These are phyloP conservation scores for Metridium senile DNA, from an alignment of 92 coral and sea anemone genomes.

Conservation along the genomic window DNA sequence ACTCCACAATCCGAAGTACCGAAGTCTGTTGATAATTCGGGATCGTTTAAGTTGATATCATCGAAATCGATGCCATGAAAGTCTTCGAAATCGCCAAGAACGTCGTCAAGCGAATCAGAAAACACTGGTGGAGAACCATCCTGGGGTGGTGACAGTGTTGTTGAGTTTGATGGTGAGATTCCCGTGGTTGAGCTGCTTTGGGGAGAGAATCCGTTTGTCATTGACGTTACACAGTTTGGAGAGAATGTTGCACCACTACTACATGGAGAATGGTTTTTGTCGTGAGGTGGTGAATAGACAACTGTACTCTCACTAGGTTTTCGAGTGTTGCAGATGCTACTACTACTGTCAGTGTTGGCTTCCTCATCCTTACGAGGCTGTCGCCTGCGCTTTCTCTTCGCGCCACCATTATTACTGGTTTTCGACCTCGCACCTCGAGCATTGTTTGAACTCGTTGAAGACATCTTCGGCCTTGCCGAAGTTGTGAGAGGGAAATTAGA, in stretches of 20 bases:
- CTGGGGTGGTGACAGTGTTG: slow-evolving; percentile 90
- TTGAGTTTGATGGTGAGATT: slow-evolving; percentile 92
- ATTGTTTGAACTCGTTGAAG: slow-evolving; percentile 51
- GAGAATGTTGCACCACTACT: slow-evolving; percentile 79
- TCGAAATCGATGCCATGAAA: slow-evolving; percentile 38
- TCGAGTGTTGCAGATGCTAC: slow-evolving; percentile 21
- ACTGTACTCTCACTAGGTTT: slow-evolving; percentile 51
- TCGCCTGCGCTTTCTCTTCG: slow-evolving; percentile 64
- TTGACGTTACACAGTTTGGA: slow-evolving; percentile 59
- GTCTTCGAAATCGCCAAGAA: slow-evolving; percentile 67
- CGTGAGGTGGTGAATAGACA: slow-evolving; percentile 47
- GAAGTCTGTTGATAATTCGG: slow-evolving; percentile 50
- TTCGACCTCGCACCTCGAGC: slow-evolving; percentile 67
- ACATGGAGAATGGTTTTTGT: slow-evolving; percentile 63
- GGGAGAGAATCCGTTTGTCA: slow-evolving; percentile 83
- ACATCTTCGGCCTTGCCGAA: slow-evolving; percentile 43
- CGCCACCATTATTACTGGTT: slow-evolving; percentile 48
- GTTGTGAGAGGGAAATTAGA: slow-evolving; percentile 66
- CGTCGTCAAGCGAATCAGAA: slow-evolving; percentile 62
- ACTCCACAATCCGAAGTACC: slow-evolving; percentile 35
- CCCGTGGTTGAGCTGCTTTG: slow-evolving; percentile 81
- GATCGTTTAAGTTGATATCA: slow-evolving; percentile 45
- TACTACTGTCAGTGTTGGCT: slow-evolving; percentile 27
- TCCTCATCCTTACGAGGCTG: slow-evolving; percentile 67
- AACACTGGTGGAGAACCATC: slow-evolving; percentile 86